A percentile compares a stretch with the other conserved stretches of the same genome.
phyloP scores from a whole-genome alignment of 2,888 invertebrate genomes.

The Agonum fuliginosum region DNA sequence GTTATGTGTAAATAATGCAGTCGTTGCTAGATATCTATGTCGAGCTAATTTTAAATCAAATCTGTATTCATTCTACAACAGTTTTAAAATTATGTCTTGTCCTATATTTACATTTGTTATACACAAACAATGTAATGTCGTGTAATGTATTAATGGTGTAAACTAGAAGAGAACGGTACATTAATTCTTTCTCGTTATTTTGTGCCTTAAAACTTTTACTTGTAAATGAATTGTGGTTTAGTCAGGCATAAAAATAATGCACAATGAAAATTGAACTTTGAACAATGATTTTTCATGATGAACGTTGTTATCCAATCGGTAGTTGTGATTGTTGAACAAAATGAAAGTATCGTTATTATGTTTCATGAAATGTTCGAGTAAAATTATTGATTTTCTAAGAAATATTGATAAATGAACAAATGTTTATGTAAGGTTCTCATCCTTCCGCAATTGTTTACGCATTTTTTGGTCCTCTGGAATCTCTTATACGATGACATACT shows the following conservation, averaged over 20 bases:
- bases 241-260: slow-evolving; percentile 27
- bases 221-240: slow-evolving; percentile 40
- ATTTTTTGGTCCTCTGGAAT: neutral
- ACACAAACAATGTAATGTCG: slow-evolving; percentile 35
- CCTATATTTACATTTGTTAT: slow-evolving; percentile 39
- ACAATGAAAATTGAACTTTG: slow-evolving; percentile 38
- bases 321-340: slow-evolving; percentile 13
- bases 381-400: slow-evolving; percentile 20
- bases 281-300: slow-evolving; percentile 38
- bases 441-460: slow-evolving; percentile 9
- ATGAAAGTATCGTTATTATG: slow-evolving; percentile 27
- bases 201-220: slow-evolving; percentile 31
- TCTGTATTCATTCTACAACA: neutral
- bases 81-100: slow-evolving; percentile 21
- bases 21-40: slow-evolving; percentile 12
- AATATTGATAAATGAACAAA: slow-evolving; percentile 4
- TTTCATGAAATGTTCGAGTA: slow-evolving; percentile 21
- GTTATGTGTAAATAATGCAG: slow-evolving; percentile 1
- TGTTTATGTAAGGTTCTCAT: slow-evolving; percentile 1
- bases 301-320: slow-evolving; percentile 16
- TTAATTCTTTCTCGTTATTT: slow-evolving; percentile 26
- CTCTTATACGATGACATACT: neutral
- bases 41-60: slow-evolving; percentile 20
- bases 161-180: slow-evolving; percentile 21
- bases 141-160: slow-evolving; percentile 33